Evolutionary conservation across 2,113 vertebrate species (phyloP).

Genomic region (Limnothrissa miodon): DNA sequence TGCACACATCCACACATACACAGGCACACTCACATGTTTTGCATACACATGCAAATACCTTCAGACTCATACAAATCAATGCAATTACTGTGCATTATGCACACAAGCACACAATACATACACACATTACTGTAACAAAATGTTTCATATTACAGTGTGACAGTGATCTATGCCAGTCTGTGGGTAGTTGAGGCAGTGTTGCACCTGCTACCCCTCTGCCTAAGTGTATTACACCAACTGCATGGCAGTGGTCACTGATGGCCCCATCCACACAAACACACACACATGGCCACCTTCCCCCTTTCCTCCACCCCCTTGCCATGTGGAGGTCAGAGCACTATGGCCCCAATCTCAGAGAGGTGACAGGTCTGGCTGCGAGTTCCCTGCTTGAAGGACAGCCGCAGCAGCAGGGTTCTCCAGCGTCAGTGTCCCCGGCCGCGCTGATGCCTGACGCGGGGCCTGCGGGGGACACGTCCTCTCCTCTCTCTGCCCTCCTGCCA

Average conservation of each 20-base stretch:
- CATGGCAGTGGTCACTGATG: not conserved
- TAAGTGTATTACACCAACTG: not conserved
- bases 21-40: not conserved
- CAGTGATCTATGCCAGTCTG: not conserved
- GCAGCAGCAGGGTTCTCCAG: slow-evolving; percentile 18
- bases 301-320: not conserved
- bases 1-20: not conserved
- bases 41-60: not conserved
- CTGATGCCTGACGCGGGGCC: slow-evolving; percentile 15
- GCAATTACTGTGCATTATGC: too few species aligned
- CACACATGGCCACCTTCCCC: not conserved
- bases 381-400: slow-evolving; percentile 29
- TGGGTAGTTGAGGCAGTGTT: not conserved
- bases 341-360: slow-evolving; percentile 47
- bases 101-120: not conserved
- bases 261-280: not conserved
- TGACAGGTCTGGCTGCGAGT: slow-evolving; percentile 27
- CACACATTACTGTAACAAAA: not conserved
- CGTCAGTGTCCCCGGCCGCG: not conserved
- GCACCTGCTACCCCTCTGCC: not conserved
- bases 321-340: slow-evolving; percentile 21
- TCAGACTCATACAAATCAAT: not conserved
- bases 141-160: not conserved
- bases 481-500: not conserved
- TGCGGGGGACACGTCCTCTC: not conserved